These are phyloP conservation scores for Dendrolimus punctatus DNA, from an alignment of 1,140 invertebrate species.

Conservation along the genomic window DNA sequence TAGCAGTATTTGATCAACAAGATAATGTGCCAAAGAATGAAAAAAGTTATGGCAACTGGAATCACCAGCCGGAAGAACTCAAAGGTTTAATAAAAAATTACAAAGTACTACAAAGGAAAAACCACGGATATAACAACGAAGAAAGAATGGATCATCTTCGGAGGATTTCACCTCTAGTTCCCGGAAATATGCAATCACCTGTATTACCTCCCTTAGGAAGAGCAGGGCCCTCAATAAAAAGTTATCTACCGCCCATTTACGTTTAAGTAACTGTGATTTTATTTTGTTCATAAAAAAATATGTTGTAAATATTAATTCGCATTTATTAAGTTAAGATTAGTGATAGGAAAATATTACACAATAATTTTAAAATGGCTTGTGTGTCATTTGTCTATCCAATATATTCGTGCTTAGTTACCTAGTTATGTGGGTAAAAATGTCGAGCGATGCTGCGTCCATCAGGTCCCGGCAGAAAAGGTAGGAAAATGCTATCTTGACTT, in stretches of 20 bases:
- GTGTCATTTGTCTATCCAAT: too few species aligned
- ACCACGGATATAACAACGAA: constrained; percentile 21
- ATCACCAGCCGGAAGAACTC: constrained; percentile 36
- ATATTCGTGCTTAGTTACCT: too few species aligned
- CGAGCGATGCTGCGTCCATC: too few species aligned
- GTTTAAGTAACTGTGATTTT: constrained; percentile 50
- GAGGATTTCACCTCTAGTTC: constrained; percentile 26
- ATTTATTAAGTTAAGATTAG: not conserved
- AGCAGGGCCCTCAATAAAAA: constrained; percentile 57
- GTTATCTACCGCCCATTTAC: constrained; percentile 54
- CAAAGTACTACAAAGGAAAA: constrained; percentile 54
- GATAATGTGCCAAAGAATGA: constrained; percentile 17
- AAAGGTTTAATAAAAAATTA: constrained; percentile 58
- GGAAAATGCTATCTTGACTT: too few species aligned
- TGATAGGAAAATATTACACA: constrained; percentile 1
- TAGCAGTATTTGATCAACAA: constrained; percentile 9
- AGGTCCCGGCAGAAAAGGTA: too few species aligned
- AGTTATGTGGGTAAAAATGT: too few species aligned
- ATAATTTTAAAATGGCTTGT: not conserved
- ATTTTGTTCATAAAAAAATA: constrained; percentile 13
- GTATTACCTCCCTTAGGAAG: constrained; percentile 51
- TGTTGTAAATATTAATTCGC: not conserved
- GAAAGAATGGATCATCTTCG: constrained; percentile 24
- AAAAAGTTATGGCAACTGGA: constrained; percentile 18
- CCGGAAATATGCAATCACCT: constrained; percentile 29